phyloP scores from a whole-genome alignment of 2,113 vertebrate species.

The Neotragus pygmaeus region DNA sequence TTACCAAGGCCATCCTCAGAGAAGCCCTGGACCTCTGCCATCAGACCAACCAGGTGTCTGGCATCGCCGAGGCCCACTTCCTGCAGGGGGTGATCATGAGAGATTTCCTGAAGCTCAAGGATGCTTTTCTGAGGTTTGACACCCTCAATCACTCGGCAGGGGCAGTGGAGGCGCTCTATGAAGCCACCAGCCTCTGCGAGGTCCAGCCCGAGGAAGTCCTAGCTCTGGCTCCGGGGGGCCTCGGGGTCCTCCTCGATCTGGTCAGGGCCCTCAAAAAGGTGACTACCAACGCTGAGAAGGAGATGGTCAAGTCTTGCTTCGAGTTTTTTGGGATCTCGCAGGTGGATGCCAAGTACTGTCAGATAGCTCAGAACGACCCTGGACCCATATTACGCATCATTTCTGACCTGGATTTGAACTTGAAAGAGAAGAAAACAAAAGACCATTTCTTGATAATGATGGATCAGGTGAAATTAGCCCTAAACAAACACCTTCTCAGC shows the following conservation, averaged over 20 bases:
- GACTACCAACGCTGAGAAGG: conserved; percentile 81
- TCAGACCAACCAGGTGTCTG: conserved; percentile 70
- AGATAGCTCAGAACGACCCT: conserved; percentile 79
- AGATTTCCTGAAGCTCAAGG: conserved; percentile 69
- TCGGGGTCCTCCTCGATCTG: conserved; percentile 78
- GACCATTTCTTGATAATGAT: conserved; percentile 71
- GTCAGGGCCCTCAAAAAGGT: conserved; percentile 76
- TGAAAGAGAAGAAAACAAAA: conserved; percentile 75
- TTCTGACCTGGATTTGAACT: conserved; percentile 59
- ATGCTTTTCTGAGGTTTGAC: conserved; percentile 66
- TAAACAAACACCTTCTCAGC: conserved; percentile 79
- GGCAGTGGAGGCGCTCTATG: conserved; percentile 79
- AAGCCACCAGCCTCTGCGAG: conserved; percentile 48
- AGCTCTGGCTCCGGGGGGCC: conserved; percentile 56
- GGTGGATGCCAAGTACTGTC: conserved; percentile 72
- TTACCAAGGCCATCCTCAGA: conserved; percentile 57
- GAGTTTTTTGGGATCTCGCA: conserved; percentile 84
- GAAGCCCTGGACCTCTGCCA: conserved; percentile 78
- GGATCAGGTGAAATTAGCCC: conserved; percentile 75
- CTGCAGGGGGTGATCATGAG: conserved; percentile 76
- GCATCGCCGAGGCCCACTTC: conserved; percentile 79
- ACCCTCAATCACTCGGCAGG: conserved; percentile 80
- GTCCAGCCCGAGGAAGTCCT: conserved; percentile 55
- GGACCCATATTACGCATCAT: conserved; percentile 75
- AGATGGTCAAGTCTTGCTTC: conserved; percentile 85